phyloP scores from a whole-genome alignment of 1,140 invertebrate genomes.

The Homalodisca vitripennis region DNA sequence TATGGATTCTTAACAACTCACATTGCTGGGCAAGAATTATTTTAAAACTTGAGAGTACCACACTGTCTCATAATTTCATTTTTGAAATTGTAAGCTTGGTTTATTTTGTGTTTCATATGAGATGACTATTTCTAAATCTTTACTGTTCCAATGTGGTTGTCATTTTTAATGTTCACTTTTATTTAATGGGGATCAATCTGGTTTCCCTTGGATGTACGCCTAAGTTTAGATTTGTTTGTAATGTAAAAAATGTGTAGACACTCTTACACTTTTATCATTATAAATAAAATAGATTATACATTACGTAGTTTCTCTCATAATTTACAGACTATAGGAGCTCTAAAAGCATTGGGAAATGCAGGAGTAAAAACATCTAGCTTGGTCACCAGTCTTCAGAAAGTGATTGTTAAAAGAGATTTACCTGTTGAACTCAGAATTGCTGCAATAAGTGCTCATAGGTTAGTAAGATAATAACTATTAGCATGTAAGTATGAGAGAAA shows the following conservation, averaged over 20 bases:
- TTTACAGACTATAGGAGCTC: constrained; percentile 64
- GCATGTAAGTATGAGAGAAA: not conserved
- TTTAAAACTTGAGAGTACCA: too few relatives aligned
- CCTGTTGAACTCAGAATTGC: constrained; percentile 63
- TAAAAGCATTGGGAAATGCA: constrained; percentile 88
- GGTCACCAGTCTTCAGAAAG: constrained; percentile 54
- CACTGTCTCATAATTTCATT: too few relatives aligned
- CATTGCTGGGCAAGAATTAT: too few relatives aligned
- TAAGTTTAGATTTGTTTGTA: too few relatives aligned
- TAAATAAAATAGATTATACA: not conserved
- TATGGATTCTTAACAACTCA: too few relatives aligned
- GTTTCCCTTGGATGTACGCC: too few relatives aligned
- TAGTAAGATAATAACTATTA: constrained; percentile 48
- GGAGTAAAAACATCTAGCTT: constrained; percentile 66
- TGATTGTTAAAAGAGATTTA: constrained; percentile 59
- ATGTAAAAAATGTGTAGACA: not conserved
- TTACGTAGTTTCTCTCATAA: not conserved
- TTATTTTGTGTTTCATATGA: too few relatives aligned
- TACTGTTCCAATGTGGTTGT: too few relatives aligned
- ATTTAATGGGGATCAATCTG: too few relatives aligned
- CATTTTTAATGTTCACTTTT: too few relatives aligned
- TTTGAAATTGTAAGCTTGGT: too few relatives aligned
- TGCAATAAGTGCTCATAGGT: constrained; percentile 70
- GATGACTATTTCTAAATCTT: too few relatives aligned
- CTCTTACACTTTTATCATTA: not conserved